Evolutionary conservation across 2,113 vertebrate species (phyloP).

Genomic region (Ancistrus triradiatus): DNA sequence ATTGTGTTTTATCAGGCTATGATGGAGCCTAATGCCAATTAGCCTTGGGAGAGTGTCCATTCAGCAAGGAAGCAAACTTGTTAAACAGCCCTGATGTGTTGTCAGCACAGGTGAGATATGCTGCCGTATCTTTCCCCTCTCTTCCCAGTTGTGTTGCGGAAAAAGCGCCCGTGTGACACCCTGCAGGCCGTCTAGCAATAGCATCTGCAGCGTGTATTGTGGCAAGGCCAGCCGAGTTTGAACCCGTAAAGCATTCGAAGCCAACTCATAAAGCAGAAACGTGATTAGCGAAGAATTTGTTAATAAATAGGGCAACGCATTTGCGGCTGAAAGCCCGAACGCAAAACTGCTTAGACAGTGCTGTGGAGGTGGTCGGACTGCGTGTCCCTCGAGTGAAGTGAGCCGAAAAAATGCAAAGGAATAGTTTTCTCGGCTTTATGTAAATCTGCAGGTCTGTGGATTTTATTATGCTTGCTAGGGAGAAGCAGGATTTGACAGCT

Average conservation of each 20-base stretch:
- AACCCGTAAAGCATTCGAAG: background rate
- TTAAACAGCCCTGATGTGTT: conserved; percentile 21
- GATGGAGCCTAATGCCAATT: conserved; percentile 25
- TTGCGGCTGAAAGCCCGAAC: background rate
- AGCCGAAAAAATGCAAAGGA: conserved; percentile 27
- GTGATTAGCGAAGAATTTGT: background rate
- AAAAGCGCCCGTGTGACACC: conserved; percentile 17
- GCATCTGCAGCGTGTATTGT: conserved; percentile 15
- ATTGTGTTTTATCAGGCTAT: conserved; percentile 29
- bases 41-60: conserved; percentile 27
- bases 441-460: conserved; percentile 31
- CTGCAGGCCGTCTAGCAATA: background rate
- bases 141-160: conserved; percentile 26
- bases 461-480: conserved; percentile 49
- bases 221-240: conserved; percentile 1
- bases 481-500: background rate
- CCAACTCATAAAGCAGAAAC: background rate
- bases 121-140: background rate
- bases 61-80: conserved; percentile 28
- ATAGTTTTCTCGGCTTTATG: conserved; percentile 14
- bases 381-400: conserved; percentile 17
- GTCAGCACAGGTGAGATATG: conserved; percentile 11
- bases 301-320: too few species aligned
- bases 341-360: conserved; percentile 6
- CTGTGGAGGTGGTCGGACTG: conserved; percentile 4